phyloP scores from a whole-genome alignment of 1,140 invertebrate species.

The Listronotus oregonensis region DNA sequence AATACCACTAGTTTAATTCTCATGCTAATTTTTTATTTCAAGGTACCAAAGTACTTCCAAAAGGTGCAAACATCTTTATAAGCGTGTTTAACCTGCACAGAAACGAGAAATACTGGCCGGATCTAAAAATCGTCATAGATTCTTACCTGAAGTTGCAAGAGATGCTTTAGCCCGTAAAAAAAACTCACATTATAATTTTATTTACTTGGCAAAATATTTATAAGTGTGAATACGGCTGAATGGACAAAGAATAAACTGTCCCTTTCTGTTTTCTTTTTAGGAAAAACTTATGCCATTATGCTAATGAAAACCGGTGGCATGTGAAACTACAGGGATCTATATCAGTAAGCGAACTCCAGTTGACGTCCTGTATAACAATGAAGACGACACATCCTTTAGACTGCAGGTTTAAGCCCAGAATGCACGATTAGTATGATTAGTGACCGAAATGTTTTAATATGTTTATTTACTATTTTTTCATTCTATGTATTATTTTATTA shows the following conservation, averaged over 20 bases:
- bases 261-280: constrained; percentile 39
- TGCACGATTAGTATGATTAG: neutral
- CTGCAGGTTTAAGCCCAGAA: constrained; percentile 24
- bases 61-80: constrained; percentile 33
- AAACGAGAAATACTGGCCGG: constrained; percentile 62
- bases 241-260: too few relatives aligned
- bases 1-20: too few relatives aligned
- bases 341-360: constrained; percentile 21
- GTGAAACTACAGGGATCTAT: too few relatives aligned
- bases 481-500: neutral
- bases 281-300: constrained; percentile 58
- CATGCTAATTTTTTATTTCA: constrained; percentile 1
- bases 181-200: neutral
- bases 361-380: constrained; percentile 27
- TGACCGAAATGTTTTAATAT: neutral
- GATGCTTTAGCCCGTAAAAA: neutral
- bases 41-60: constrained; percentile 37
- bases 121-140: constrained; percentile 68
- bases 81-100: constrained; percentile 63
- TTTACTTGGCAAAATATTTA: neutral
- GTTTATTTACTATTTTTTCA: neutral
- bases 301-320: constrained; percentile 56
- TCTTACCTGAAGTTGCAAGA: constrained; percentile 50
- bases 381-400: constrained; percentile 20
- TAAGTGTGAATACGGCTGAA: neutral